Evolutionary conservation across 1,140 invertebrate species (phyloP).

Genomic region (Trichonephila inaurata): DNA sequence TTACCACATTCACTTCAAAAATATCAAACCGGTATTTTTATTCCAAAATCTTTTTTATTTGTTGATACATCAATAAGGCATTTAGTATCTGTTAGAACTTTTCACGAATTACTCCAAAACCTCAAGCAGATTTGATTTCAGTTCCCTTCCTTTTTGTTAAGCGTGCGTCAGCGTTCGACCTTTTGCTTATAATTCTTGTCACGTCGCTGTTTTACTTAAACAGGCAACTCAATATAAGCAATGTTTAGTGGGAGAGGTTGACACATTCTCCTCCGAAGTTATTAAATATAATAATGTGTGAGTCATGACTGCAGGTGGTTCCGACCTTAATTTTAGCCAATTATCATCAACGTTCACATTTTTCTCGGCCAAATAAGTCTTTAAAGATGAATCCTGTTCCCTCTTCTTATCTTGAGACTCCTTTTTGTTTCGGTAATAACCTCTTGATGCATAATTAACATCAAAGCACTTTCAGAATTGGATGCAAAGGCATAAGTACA

Average conservation of each 20-base stretch:
- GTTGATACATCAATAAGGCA: background rate
- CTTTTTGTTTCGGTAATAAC: background rate
- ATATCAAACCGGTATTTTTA: background rate
- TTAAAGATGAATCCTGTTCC: background rate
- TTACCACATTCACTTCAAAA: background rate
- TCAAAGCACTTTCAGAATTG: background rate
- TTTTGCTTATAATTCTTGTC: background rate
- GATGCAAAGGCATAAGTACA: background rate
- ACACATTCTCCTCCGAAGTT: slow-evolving; percentile 30
- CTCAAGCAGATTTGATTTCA: slow-evolving; percentile 13
- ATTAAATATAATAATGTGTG: slow-evolving; percentile 43
- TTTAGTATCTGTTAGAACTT: background rate
- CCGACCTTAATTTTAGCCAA: slow-evolving; percentile 40
- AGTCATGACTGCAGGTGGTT: slow-evolving; percentile 30
- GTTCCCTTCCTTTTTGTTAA: background rate
- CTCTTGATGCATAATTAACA: background rate
- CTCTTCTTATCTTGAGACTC: background rate
- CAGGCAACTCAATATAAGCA: slow-evolving; percentile 18
- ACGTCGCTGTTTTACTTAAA: slow-evolving; percentile 7
- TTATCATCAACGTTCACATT: slow-evolving; percentile 5
- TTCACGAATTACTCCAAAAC: background rate
- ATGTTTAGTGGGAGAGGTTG: slow-evolving; percentile 47
- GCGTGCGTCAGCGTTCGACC: background rate
- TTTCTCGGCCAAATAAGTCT: slow-evolving; percentile 43
- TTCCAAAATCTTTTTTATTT: background rate